Evolutionary conservation across 2,888 invertebrate genomes (phyloP).

Genomic region (Pollenia labialis): DNA sequence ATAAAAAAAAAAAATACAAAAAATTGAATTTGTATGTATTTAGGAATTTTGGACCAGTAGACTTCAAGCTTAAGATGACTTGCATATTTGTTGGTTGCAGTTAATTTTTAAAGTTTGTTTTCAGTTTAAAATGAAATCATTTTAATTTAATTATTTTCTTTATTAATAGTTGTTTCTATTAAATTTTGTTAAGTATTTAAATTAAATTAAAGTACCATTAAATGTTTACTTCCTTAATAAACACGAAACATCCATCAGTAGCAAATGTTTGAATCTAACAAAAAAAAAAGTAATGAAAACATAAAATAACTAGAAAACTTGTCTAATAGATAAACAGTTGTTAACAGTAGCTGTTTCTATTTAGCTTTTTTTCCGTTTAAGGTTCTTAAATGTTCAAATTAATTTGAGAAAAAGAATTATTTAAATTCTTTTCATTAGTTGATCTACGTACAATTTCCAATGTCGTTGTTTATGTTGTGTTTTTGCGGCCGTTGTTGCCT

Average conservation of each 20-base stretch:
- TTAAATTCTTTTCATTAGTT: conserved; percentile 57
- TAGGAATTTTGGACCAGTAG: conserved; percentile 3
- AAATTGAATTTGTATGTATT: not conserved
- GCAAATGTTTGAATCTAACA: conserved; percentile 1
- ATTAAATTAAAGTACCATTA: conserved; percentile 56
- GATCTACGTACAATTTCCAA: conserved; percentile 47
- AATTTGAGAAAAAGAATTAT: conserved; percentile 9
- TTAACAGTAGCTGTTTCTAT: conserved; percentile 32
- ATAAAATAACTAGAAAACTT: conserved; percentile 3
- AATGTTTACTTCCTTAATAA: conserved; percentile 63
- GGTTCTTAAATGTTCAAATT: not conserved
- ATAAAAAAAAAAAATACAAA: not conserved
- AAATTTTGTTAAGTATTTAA: not conserved
- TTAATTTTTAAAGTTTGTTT: conserved; percentile 5
- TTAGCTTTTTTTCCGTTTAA: conserved; percentile 35
- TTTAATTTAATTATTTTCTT: conserved; percentile 27
- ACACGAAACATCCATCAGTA: conserved; percentile 25
- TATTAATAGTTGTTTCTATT: conserved; percentile 14
- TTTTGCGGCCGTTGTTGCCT: not conserved
- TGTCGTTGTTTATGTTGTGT: conserved; percentile 18
- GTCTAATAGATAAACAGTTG: conserved; percentile 25
- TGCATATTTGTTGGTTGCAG: conserved; percentile 15
- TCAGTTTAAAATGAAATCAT: not conserved
- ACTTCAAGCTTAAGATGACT: conserved; percentile 26
- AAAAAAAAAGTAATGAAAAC: conserved; percentile 8